phyloP scores from a whole-genome alignment of 2,888 invertebrate species.

The Trissonchulus sp. region DNA sequence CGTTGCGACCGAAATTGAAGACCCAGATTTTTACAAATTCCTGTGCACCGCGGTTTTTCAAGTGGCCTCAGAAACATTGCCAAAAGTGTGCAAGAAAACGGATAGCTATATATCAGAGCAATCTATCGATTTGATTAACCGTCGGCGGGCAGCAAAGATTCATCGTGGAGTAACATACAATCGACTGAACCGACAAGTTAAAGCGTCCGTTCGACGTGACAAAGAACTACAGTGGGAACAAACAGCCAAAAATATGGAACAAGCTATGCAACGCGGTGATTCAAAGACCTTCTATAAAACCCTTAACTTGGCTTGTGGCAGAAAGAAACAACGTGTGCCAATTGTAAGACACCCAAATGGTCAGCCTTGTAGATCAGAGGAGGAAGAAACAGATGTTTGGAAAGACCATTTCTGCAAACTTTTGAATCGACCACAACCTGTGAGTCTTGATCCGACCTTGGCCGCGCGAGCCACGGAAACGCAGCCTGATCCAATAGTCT shows the following conservation, averaged over 20 bases:
- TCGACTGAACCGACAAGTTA: neutral
- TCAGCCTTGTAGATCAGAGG: neutral
- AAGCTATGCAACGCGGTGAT: slow-evolving; percentile 5
- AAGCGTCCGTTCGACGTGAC: neutral
- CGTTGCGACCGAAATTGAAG: no score
- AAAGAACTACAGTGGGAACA: neutral
- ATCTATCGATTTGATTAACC: neutral
- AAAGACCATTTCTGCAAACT: neutral
- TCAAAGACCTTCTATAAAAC: neutral
- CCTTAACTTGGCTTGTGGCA: neutral
- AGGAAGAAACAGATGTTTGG: neutral
- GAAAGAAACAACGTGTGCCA: neutral
- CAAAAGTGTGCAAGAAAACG: no score
- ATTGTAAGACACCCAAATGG: neutral
- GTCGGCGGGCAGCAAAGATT: neutral
- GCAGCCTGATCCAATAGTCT: no score
- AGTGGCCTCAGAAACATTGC: no score
- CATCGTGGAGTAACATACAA: neutral
- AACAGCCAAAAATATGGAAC: neutral
- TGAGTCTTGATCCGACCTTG: neutral
- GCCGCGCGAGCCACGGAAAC: neutral
- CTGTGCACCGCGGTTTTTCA: no score
- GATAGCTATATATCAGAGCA: neutral
- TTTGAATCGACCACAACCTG: neutral
- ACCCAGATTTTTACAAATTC: no score